Evolutionary conservation across 1,140 invertebrate genomes (phyloP).

Genomic region (Drosophila rhopaloa): DNA sequence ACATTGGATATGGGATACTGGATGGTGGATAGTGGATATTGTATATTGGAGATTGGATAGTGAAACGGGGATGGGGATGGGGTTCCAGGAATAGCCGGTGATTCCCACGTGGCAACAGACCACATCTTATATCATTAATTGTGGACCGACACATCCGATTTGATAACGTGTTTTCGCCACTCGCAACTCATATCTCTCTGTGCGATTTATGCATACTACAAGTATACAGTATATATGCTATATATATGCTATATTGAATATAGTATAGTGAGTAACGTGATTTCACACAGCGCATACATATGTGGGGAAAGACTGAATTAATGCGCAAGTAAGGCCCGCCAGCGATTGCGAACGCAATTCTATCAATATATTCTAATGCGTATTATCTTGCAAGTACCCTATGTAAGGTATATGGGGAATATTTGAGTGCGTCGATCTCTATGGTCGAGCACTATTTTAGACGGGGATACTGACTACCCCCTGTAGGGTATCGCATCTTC

Average conservation of each 20-base stretch:
- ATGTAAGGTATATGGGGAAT: background rate
- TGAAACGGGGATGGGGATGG: no score
- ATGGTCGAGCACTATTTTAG: no score
- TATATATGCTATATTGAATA: no score
- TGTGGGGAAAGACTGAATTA: constrained; percentile 20
- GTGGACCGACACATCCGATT: constrained; percentile 6
- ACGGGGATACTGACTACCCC: no score
- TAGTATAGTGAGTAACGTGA: constrained; percentile 28
- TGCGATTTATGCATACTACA: constrained; percentile 14
- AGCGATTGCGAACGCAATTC: constrained; percentile 22
- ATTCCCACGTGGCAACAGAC: constrained; percentile 4
- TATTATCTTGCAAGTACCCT: constrained; percentile 24
- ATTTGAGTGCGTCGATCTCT: no score
- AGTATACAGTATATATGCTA: background rate
- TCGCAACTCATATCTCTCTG: constrained; percentile 4
- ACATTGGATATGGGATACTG: background rate
- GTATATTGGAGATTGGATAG: background rate
- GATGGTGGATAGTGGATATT: no score
- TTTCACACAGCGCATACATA: constrained; percentile 8
- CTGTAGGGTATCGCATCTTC: background rate
- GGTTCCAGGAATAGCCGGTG: constrained; percentile 23
- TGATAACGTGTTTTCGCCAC: constrained; percentile 41
- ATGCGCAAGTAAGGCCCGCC: constrained; percentile 15
- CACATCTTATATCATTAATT: background rate
- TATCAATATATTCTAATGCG: constrained; percentile 26